phyloP scores from a whole-genome alignment of 92 coral and sea anemone species.

The Metridium senile region DNA sequence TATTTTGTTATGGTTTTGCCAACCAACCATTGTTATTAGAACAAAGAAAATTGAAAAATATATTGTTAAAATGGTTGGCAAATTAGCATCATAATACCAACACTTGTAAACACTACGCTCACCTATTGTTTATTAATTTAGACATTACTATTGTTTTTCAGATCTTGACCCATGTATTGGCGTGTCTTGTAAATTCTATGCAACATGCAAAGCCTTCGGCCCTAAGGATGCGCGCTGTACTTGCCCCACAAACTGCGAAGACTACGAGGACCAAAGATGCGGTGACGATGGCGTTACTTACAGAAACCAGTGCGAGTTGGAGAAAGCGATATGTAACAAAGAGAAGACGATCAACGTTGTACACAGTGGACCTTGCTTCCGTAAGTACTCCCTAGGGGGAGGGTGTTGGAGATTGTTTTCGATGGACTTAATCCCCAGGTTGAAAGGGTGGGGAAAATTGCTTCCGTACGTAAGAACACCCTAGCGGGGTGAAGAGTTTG shows the following conservation, averaged over 20 bases:
- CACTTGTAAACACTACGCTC: too few relatives aligned
- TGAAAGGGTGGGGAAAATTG: neutral
- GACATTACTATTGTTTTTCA: neutral
- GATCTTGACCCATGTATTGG: conserved; percentile 60
- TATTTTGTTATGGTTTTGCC: too few relatives aligned
- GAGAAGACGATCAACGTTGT: conserved; percentile 26
- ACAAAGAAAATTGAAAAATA: too few relatives aligned
- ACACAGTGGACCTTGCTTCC: conserved; percentile 56
- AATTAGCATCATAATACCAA: too few relatives aligned
- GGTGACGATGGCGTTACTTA: conserved; percentile 46
- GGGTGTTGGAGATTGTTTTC: too few relatives aligned
- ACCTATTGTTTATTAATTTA: too few relatives aligned
- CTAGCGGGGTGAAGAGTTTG: too few relatives aligned
- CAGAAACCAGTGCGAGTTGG: conserved; percentile 33
- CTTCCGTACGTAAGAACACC: too few relatives aligned
- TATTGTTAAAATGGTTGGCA: too few relatives aligned
- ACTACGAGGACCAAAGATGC: conserved; percentile 43
- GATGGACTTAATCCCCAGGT: too few relatives aligned
- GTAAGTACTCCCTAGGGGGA: conserved; percentile 35
- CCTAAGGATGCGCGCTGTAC: conserved; percentile 32
- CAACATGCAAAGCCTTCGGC: conserved; percentile 30
- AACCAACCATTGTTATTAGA: too few relatives aligned
- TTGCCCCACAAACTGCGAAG: conserved; percentile 13
- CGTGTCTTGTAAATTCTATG: conserved; percentile 42
- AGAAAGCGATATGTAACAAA: conserved; percentile 32